Conservation (phyloP, 2,797 vertebrate species). For the Acrossocheilus fasciatus region DNA sequence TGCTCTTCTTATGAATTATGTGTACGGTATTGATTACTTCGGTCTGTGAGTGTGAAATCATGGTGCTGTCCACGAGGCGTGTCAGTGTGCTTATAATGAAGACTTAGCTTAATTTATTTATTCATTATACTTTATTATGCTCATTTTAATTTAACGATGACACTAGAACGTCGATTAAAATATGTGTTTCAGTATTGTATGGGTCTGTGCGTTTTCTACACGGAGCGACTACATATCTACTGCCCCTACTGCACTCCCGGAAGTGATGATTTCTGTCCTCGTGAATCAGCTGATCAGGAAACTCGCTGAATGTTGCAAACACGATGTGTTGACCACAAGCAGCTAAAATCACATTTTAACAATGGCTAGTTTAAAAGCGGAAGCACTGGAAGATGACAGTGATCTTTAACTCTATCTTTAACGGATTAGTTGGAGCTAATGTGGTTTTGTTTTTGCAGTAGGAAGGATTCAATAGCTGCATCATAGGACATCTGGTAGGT, state of each 20-base stretch:
- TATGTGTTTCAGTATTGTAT: neutral
- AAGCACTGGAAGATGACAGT: neutral
- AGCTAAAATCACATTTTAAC: constrained; percentile 32
- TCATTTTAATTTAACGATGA: neutral
- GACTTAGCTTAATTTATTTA: neutral
- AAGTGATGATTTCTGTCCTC: constrained; percentile 61
- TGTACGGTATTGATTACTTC: constrained; percentile 38
- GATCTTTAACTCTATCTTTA: neutral
- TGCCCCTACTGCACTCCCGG: constrained; percentile 55
- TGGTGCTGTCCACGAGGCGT: neutral
- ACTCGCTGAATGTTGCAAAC: constrained; percentile 44
- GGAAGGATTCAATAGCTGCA: constrained; percentile 25
- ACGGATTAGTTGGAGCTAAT: neutral
- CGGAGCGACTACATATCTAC: neutral
- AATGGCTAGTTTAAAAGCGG: constrained; percentile 21
- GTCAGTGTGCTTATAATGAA: neutral
- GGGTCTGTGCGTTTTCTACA: neutral
- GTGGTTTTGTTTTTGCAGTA: constrained; percentile 15
- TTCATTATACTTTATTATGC: neutral
- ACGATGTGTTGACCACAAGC: constrained; percentile 40
- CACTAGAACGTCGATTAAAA: neutral
- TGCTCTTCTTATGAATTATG: neutral
- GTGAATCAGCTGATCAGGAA: constrained; percentile 75
- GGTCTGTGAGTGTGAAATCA: constrained; percentile 26
- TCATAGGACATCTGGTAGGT: constrained; percentile 32